These are phyloP conservation scores for Pseudochirops corinnae DNA, from an alignment of 2,797 vertebrate species.

Conservation along the genomic window DNA sequence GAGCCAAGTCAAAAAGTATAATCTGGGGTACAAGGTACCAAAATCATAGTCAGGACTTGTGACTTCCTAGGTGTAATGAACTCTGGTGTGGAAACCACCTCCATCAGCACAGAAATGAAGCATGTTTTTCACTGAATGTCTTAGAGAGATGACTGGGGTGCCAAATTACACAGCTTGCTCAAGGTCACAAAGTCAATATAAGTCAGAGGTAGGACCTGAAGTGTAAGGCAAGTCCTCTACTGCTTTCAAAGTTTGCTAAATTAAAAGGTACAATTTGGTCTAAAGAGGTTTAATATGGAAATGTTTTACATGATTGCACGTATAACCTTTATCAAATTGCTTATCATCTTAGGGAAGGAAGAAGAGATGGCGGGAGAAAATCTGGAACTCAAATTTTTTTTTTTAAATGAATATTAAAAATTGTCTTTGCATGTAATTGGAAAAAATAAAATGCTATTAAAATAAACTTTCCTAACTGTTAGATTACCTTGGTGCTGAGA, in stretches of 20 bases:
- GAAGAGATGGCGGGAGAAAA: neutral
- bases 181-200: neutral
- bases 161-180: neutral
- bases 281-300: neutral
- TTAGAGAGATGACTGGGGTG: neutral
- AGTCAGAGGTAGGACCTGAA: neutral
- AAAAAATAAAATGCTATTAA: neutral
- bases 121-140: neutral
- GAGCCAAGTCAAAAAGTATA: constrained; percentile 25
- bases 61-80: neutral
- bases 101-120: neutral
- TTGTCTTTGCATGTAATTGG: neutral
- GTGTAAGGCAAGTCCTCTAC: neutral
- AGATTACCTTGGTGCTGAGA: neutral
- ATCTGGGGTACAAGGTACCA: neutral
- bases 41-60: neutral
- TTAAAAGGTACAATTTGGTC: neutral
- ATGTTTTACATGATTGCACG: neutral
- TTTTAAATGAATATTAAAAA: neutral
- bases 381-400: neutral
- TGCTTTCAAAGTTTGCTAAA: neutral
- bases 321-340: no score
- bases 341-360: no score
- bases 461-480: neutral
- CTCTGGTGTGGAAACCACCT: neutral